These are phyloP conservation scores for Bolinopsis microptera DNA, from an alignment of 37 sponge, comb jelly and placozoan species.

Conservation along the genomic window DNA sequence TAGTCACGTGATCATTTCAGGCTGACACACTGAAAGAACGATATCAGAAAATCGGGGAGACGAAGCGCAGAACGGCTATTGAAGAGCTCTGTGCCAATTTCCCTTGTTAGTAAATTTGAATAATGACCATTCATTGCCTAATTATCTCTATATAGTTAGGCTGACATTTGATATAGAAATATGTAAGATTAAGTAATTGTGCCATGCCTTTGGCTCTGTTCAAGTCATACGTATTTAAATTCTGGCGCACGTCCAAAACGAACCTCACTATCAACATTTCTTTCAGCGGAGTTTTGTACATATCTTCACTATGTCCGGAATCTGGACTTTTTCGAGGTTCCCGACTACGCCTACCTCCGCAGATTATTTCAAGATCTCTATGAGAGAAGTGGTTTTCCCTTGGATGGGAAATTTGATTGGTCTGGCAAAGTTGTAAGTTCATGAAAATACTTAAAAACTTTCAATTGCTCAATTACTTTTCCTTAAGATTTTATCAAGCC, in stretches of 20 bases:
- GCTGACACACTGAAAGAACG: conserved; percentile 97
- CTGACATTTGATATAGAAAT: too few species aligned
- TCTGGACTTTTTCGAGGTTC: conserved; percentile 96
- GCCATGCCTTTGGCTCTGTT: too few species aligned
- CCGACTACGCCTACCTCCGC: conserved; percentile 91
- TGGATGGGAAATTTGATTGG: conserved; percentile 96
- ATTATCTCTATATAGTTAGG: too few species aligned
- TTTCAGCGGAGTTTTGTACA: conserved; percentile 88
- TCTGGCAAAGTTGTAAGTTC: conserved; percentile 78
- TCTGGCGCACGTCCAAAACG: too few species aligned
- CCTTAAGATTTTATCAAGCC: too few species aligned
- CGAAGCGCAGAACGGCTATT: conserved; percentile 95
- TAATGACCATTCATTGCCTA: too few species aligned
- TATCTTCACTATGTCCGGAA: conserved; percentile 93
- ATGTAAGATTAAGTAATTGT: too few species aligned
- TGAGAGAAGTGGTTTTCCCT: conserved; percentile 79
- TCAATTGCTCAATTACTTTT: too few species aligned
- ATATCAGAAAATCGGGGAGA: conserved; percentile 99
- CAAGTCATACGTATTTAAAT: too few species aligned
- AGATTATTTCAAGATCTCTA: conserved; percentile 89
- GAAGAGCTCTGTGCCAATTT: conserved; percentile 93
- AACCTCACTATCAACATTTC: too few species aligned
- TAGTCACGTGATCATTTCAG: conserved; percentile 49
- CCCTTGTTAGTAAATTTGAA: conserved; percentile 74
- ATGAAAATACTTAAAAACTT: too few species aligned